Evolutionary conservation across 1,140 invertebrate species (phyloP), one percentile per base, ranked within the genome.

Genomic region (Tetraneura akinire): DNA sequence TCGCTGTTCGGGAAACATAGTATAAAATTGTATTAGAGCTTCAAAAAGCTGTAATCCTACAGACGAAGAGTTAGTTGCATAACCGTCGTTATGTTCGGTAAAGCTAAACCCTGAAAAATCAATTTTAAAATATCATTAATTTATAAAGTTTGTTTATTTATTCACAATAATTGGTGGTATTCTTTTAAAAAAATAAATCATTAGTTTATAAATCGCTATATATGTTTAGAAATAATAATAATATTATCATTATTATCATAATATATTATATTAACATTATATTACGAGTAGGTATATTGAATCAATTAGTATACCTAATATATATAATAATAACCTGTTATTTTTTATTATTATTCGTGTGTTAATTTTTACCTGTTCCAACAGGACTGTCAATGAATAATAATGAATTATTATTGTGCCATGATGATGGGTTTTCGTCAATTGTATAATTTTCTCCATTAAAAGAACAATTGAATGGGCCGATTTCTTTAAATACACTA

Each of bases 341-440:
- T 37, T 37, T 4, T 37, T 37, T 4, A 37, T 37, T 8, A 37
- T 4, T 37, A 37, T 4, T 37, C 32, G 8, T 37, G 32, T 37
- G 8, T 37, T 37, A 37, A 37, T 37, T 47, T 68, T 66, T 29
- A 10, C 92, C 92, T 26, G 92, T 92, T 9, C 92, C 93, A 55
- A 94, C 94, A 11, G 94, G 94, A 85, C 94, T 95, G 84, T 96
- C 94, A 70, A 96, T 92, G 83, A 93, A 96, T 26, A 96, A 86
- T 49, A 95, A 83, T 83, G 92, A 91, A 83, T 93, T 92, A 11
- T 88, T 89, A 16, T 87, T 86, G 80, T 89, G 91, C 94, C 94
- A 96, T 11, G 91, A 91, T 60, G 90, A 90, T 83, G 91, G 81
- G 14, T 80, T 80, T 42, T 64, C 42, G 4, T 71, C 70, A 23